Evolutionary conservation across 2,888 invertebrate genomes (phyloP), one percentile per base, ranked within the genome.

Genomic region (Labia minor): DNA sequence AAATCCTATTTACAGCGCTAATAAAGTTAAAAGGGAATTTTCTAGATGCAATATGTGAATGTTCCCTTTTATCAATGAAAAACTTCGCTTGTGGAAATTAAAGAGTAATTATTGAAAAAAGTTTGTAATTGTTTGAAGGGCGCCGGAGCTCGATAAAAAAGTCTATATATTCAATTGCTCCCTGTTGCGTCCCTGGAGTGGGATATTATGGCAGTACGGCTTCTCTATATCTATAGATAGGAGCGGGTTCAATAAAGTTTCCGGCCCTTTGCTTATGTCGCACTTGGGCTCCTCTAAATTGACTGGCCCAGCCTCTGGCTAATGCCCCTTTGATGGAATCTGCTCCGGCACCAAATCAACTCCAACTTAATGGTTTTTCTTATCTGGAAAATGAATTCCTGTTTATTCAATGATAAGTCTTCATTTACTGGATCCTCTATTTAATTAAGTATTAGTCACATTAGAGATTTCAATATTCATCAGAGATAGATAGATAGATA

Each of bases 241-340:
- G 8, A 26, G 26, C 49, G 49, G 16, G 49, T 49, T 49, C 49
- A 16, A 49, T 49, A 49, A 49, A 49, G 49, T 49, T 49, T 49
- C 16, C 49, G n/a, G 14, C 49, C 16, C 49, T 49, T 16, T n/a
- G n/a, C 49, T 49, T 49, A 49, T 49, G 49, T 49, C 49, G 49
- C 49, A 26, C 49, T 49, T 49, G 26, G 26, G 26, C 49, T 49
- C 4, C 49, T n/a, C 49, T 49, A 11, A 49, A 49, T 49, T 49
- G 49, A 16, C 16, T 49, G 49, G 49, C 16, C 49, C 49, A 49
- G 49, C 49, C 49, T 49, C 49, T 49, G 49, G 49, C 14, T 49
- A 49, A 49, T 49, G 49, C 49, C 49, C 49, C 49, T 49, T 49
- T 49, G 49, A 49, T 49, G 49, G 49, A 49, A 49, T 49, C 49